A percentile compares a stretch with the other conserved stretches of the same genome.
Conservation (phyloP, 2,797 vertebrate species). For the Xerus rutilus region DNA sequence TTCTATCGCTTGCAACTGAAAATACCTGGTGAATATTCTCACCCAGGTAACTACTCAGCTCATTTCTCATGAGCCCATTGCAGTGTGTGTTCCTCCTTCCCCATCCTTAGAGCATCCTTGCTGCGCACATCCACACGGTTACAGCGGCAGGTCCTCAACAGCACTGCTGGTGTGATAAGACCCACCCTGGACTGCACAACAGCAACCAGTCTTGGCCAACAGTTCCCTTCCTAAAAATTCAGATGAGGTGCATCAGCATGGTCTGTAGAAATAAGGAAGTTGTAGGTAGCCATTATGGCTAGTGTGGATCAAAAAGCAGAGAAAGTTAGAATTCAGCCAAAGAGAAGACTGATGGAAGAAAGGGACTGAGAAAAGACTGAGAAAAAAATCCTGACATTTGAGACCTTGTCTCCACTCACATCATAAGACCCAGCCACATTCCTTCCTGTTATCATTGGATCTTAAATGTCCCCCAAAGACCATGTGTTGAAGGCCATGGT, state of each 20-base stretch:
- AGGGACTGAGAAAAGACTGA: background rate
- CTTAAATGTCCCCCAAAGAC: background rate
- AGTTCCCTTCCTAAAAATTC: background rate
- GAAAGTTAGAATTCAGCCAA: background rate
- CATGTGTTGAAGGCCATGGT: background rate
- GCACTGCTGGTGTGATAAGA: background rate
- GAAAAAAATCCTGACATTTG: background rate
- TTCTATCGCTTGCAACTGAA: background rate
- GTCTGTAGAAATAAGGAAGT: background rate
- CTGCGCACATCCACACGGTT: too few species aligned
- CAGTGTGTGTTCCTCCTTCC: fast-evolving
- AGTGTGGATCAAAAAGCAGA: background rate
- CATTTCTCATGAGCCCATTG: background rate
- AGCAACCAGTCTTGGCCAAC: background rate
- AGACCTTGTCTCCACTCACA: background rate
- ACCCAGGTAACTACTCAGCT: background rate
- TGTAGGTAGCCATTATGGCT: background rate
- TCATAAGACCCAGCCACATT: background rate
- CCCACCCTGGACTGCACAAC: background rate
- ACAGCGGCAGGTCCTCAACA: background rate
- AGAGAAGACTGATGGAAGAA: background rate
- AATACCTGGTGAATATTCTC: background rate
- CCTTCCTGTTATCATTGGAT: background rate
- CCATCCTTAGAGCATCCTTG: background rate
- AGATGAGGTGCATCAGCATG: background rate